Evolutionary conservation across 2,888 invertebrate species (phyloP), one percentile per base, ranked within the genome.

Genomic region (Danaus chrysippus): DNA sequence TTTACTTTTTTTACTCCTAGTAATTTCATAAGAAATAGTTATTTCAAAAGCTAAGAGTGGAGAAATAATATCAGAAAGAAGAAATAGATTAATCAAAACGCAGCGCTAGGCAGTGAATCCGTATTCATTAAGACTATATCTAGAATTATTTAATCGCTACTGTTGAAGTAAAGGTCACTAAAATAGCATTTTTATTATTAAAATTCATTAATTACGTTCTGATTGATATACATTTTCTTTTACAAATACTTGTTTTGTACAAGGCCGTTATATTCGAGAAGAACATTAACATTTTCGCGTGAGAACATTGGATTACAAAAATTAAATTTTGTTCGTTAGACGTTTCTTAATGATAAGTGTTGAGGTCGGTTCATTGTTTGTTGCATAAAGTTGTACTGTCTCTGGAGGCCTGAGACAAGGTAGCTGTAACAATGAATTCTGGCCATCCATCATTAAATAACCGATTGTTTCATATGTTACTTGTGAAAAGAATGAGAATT

Each of bases 351-450:
- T 81, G 79, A 83, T 83, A 81, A 84, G 72, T 78, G 72, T 81
- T 76, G 80, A 86, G 87, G 87, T 79, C 85, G 76, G 67, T 72
- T 76, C 75, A 86, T 86, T 86, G 87, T 82, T 77, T 79, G 70
- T 75, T 76, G 74, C 69, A 77, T 72, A 71, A 71, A 71, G 70
- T 72, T 76, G 75, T 46, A 46, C 71, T 72, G 74, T 73, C 73
- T 68, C 65, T 76, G 75, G 81, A 82, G 82, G 84, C 79, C 80
- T 81, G 78, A 79, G 77, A 78, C 86, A 86, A 86, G 84, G 85
- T 81, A 80, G 84, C 74, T 82, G 79, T 81, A 83, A 76, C 79
- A 82, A 79, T 82, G 80, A 74, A 72, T 69, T 72, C 61, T 70
- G 70, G 72, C 65, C 69, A 19, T 57, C 62, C 41, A 43, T 54